Base-by-base conservation (phyloP, 2,888 invertebrate genomes). In the Cyaniris semiargus region DNA sequence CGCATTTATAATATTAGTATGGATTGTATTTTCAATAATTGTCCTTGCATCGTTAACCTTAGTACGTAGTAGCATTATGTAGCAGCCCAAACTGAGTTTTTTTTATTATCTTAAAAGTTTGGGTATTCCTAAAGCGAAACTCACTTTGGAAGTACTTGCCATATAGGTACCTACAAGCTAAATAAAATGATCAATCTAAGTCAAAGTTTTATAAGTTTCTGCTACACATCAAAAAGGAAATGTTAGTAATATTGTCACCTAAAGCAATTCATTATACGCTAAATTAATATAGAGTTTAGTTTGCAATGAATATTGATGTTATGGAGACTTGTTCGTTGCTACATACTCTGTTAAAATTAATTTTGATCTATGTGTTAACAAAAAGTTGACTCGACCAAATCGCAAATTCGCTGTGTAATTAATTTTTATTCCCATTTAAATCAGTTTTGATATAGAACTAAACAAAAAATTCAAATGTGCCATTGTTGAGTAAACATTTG, bases 281-380 rank as follows among this genome's bases (percentile, higher is more conserved):
- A 77, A 76, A 76, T 77, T 77, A 66, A 27, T 27, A 66, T 66
- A 72, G 38, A 72, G 58, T 23, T 70, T 72, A 34, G 60, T 72
- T 44, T 27, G 44, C 44, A 38, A 77, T 74, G 77, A 77, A 77
- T 77, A 77, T 77, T 58, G 60, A 77, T 38, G 53, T 44, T 77
- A 58, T n/a, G 58, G 77, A 72, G 27, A 48, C 74, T 53, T 66
- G 66, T 1, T 15, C 27, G 1, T 66, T 66, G 15, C 66, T 66
- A 66, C 27, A 66, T 58, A 5, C 1, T 53, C 53, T 53, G 18
- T 53, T 53, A 4, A 0, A 53, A 44, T 44, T 44, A 1, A 38
- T 38, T 38, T 38, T 2, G 27, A 0, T n/a, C 34, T 38, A 6
- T 10, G 38, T 38, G 38, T 38, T 38, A 10, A 38, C 38, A 38